These are phyloP conservation scores for Mixornis gularis DNA, from an alignment of 2,113 vertebrate species.

Conservation along the genomic window DNA sequence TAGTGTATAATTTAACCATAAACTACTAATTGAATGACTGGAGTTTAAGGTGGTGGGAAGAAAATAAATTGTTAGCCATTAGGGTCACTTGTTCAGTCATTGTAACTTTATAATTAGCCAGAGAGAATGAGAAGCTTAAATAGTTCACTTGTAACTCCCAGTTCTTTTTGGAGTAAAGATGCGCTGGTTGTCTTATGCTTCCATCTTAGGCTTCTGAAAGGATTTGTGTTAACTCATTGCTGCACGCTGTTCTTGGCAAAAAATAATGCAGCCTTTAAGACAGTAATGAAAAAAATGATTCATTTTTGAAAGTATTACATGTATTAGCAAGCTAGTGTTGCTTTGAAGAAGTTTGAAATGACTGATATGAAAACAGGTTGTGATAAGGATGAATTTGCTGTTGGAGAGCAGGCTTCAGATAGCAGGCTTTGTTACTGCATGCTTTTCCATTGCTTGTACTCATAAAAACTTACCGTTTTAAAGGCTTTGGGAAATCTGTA, in stretches of 20 bases:
- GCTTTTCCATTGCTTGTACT: background rate
- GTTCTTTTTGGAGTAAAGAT: background rate
- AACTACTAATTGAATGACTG: background rate
- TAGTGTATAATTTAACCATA: background rate
- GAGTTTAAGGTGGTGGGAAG: background rate
- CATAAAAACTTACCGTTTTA: background rate
- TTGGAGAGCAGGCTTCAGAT: background rate
- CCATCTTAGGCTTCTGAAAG: background rate
- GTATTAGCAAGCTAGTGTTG: background rate
- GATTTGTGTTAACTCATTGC: background rate
- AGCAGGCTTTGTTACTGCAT: background rate
- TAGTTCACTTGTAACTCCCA: background rate
- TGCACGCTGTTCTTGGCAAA: background rate
- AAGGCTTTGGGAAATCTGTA: background rate
- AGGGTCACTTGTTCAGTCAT: background rate
- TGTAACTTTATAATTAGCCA: background rate
- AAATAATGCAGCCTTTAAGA: background rate
- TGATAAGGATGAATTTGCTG: background rate
- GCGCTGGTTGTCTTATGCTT: background rate
- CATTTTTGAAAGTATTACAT: background rate
- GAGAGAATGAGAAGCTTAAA: background rate
- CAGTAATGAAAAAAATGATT: rapidly evolving
- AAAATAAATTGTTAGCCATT: background rate
- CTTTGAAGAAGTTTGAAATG: background rate
- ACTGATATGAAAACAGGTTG: background rate